Evolutionary conservation across 2,113 vertebrate species (phyloP).

Genomic region (Marcusenius ussheri): DNA sequence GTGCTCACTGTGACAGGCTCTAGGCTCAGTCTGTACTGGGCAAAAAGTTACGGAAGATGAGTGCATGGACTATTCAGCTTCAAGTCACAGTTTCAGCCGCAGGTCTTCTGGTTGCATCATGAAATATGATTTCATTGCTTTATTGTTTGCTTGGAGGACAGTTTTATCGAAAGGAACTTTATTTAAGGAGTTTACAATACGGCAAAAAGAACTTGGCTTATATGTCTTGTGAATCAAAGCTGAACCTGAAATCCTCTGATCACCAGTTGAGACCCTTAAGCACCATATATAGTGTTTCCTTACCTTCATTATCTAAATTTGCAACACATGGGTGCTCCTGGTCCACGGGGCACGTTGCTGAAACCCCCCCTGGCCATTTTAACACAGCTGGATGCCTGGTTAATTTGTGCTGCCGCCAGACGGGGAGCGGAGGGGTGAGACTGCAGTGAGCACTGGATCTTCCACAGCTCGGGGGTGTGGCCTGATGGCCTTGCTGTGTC

Average conservation of each 20-base stretch:
- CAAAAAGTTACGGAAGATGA: neutral
- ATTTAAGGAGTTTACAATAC: neutral
- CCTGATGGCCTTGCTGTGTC: neutral
- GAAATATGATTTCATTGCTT: neutral
- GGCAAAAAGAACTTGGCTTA: neutral
- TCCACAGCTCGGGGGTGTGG: neutral
- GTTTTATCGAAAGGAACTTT: neutral
- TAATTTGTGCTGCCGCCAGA: neutral
- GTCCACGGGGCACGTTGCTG: neutral
- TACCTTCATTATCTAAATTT: neutral
- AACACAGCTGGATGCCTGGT: neutral
- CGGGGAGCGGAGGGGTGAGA: neutral
- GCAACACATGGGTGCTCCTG: neutral
- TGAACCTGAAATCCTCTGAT: neutral
- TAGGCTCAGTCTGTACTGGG: neutral
- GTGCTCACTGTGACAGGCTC: neutral
- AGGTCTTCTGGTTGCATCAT: neutral
- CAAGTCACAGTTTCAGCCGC: neutral
- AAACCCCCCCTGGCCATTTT: neutral
- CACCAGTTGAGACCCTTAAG: neutral
- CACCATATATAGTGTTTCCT: neutral
- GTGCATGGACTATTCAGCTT: neutral
- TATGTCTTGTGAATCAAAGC: neutral
- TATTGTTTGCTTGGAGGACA: neutral
- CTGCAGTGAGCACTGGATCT: neutral